phyloP scores from a whole-genome alignment of 2,888 invertebrate genomes.

The Thumatha senex region DNA sequence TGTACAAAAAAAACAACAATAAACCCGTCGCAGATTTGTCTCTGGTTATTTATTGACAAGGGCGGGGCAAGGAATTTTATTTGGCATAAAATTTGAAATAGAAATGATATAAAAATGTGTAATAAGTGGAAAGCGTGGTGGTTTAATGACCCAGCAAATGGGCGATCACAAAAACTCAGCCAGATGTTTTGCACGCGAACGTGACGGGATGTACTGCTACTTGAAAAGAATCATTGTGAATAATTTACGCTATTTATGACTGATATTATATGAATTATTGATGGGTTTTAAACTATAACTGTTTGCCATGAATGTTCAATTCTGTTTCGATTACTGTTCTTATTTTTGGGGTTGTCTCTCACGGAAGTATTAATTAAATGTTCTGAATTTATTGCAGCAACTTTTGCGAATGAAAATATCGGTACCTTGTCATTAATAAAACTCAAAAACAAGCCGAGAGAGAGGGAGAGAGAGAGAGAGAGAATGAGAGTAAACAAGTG shows the following conservation, averaged over 20 bases:
- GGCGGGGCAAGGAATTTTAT: slow-evolving; percentile 73
- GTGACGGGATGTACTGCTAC: neutral
- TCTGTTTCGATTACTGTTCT: too few relatives aligned
- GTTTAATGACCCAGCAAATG: slow-evolving; percentile 72
- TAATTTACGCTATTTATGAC: slow-evolving; percentile 33
- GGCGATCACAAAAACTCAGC: slow-evolving; percentile 37
- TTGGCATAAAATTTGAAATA: slow-evolving; percentile 76
- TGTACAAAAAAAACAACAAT: neutral
- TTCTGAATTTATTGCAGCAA: too few relatives aligned
- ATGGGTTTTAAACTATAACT: slow-evolving; percentile 11
- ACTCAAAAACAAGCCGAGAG: too few relatives aligned
- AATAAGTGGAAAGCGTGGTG: slow-evolving; percentile 75
- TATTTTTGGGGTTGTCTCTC: neutral
- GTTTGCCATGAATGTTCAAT: neutral
- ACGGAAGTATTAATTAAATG: neutral
- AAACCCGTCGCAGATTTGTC: slow-evolving; percentile 19
- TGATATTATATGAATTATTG: slow-evolving; percentile 43
- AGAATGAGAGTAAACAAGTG: too few relatives aligned
- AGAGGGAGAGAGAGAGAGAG: too few relatives aligned
- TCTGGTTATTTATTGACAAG: slow-evolving; percentile 47
- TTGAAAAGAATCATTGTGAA: slow-evolving; percentile 36
- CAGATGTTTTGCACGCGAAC: slow-evolving; percentile 66
- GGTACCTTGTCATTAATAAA: too few relatives aligned
- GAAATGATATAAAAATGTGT: slow-evolving; percentile 72
- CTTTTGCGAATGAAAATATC: too few relatives aligned